Evolutionary conservation across 2,113 vertebrate species (phyloP).

Genomic region (pig (Sus scrofa)): T2T-Sscrofa CM000822.6:11029501-11030000

Average conservation of each 20-base stretch:
- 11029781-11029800: neutral
- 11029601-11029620: neutral
- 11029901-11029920: slow-evolving; percentile 85
- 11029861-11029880: slow-evolving; percentile 59
- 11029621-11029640: neutral
- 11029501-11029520: neutral
- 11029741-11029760: neutral
- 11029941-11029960: slow-evolving; percentile 77
- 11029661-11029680: neutral
- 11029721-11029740: neutral
- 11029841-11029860: neutral
- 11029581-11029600: neutral
- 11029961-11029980: slow-evolving; percentile 87
- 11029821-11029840: neutral
- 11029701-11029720: neutral
- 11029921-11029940: slow-evolving; percentile 75
- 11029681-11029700: too few relatives aligned
- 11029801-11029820: neutral
- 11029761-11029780: neutral
- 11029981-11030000: slow-evolving; percentile 82
- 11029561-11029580: neutral
- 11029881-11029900: slow-evolving; percentile 83
- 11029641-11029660: neutral
- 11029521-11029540: neutral
- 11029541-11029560: neutral